Evolutionary conservation across 2,113 vertebrate genomes (phyloP).

Genomic region (Labrus mixtus): DNA sequence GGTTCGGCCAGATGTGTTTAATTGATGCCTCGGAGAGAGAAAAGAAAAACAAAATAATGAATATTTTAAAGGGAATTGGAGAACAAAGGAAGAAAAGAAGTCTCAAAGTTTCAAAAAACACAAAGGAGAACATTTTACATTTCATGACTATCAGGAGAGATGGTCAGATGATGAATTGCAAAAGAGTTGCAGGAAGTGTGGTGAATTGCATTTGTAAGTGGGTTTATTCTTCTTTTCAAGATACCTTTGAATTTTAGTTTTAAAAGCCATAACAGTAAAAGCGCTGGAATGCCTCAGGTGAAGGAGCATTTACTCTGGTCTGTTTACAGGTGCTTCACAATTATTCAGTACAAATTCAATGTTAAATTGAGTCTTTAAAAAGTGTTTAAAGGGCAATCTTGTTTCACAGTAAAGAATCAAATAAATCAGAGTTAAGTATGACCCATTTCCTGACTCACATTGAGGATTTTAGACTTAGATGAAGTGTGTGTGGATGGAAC

Average conservation of each 20-base stretch:
- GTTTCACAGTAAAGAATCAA: constrained; percentile 8
- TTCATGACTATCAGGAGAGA: constrained; percentile 3
- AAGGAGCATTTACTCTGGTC: neutral
- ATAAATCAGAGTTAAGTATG: constrained; percentile 11
- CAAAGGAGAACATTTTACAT: constrained; percentile 2
- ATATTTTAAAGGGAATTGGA: constrained; percentile 25
- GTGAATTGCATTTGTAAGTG: neutral
- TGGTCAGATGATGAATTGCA: constrained; percentile 18
- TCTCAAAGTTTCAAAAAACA: constrained; percentile 10
- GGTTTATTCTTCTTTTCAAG: neutral
- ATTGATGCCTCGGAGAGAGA: constrained; percentile 32
- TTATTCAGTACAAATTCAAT: neutral
- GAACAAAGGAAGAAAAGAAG: constrained; percentile 19
- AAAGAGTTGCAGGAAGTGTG: neutral
- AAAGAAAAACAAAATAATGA: constrained; percentile 37
- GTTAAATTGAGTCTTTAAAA: neutral
- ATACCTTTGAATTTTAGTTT: neutral
- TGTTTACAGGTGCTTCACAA: neutral
- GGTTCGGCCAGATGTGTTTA: constrained; percentile 42
- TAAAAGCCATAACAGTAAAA: too few species aligned
- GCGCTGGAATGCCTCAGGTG: too few species aligned
- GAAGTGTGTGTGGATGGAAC: constrained; percentile 41
- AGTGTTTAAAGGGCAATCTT: neutral
- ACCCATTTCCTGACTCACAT: constrained; percentile 25
- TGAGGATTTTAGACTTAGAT: constrained; percentile 34